Evolutionary conservation across 1,140 invertebrate species (phyloP).

Genomic region (Diploscapter pachys): DNA sequence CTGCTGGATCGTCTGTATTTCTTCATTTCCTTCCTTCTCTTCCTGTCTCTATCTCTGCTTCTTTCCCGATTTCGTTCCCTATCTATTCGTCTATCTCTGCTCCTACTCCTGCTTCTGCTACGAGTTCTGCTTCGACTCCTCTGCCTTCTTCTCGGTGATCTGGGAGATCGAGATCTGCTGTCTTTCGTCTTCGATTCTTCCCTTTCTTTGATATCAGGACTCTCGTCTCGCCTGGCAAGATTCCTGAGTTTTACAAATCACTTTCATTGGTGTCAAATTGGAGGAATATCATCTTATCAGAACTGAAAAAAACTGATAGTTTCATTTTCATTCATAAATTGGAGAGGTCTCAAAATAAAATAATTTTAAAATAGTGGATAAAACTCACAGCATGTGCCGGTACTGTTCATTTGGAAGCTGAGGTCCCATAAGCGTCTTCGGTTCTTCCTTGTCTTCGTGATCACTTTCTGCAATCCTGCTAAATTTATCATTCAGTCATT

Average conservation of each 20-base stretch:
- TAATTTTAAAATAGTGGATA: no score
- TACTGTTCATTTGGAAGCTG: slow-evolving; percentile 45
- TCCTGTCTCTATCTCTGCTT: slow-evolving; percentile 2
- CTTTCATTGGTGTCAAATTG: no score
- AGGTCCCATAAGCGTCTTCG: slow-evolving; percentile 24
- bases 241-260: no score
- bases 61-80: not conserved
- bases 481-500: no score
- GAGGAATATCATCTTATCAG: no score
- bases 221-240: no score
- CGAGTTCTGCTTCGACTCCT: slow-evolving; percentile 2
- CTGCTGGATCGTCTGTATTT: slow-evolving; percentile 2
- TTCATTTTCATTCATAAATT: no score
- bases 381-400: slow-evolving; percentile 41
- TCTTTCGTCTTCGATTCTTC: no score
- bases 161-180: not conserved
- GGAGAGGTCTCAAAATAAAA: no score
- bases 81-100: slow-evolving; percentile 8
- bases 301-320: no score
- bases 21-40: slow-evolving; percentile 1
- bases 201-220: no score
- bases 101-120: slow-evolving; percentile 16
- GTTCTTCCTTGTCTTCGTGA: slow-evolving; percentile 9
- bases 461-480: slow-evolving; percentile 7
- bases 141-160: slow-evolving; percentile 2